Evolutionary conservation across 2,797 vertebrate species (phyloP).

Genomic region (Craterocephalus amniculus): DNA sequence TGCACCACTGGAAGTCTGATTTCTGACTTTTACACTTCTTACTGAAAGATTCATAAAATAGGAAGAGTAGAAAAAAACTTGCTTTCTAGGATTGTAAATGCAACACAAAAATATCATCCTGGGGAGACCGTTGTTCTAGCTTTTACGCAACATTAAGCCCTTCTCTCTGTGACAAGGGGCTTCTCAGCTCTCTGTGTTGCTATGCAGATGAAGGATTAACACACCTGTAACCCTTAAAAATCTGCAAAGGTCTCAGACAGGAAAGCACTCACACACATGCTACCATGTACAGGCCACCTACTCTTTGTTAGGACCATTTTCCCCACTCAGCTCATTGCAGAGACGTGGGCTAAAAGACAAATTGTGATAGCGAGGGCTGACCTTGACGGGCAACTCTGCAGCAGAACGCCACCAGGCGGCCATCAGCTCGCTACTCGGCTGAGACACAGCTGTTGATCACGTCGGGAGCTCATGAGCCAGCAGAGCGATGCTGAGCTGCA

Average conservation of each 20-base stretch:
- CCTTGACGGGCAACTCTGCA: constrained; percentile 37
- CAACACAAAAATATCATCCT: background rate
- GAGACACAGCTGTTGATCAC: constrained; percentile 56
- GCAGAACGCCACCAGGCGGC: constrained; percentile 30
- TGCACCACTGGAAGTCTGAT: background rate
- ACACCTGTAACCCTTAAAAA: background rate
- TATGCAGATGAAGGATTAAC: background rate
- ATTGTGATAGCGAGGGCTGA: constrained; percentile 22
- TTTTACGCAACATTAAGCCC: background rate
- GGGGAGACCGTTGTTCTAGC: background rate
- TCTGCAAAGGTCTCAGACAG: constrained; percentile 2
- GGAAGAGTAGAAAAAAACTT: background rate
- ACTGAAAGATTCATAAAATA: constrained; percentile 1
- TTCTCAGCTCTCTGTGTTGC: background rate
- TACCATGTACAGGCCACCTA: constrained; percentile 15
- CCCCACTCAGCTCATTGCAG: constrained; percentile 17
- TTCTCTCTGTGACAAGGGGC: background rate
- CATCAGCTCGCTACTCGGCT: constrained; percentile 43
- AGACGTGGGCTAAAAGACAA: constrained; percentile 40
- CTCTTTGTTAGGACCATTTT: constrained; percentile 16
- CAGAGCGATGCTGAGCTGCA: constrained; percentile 35
- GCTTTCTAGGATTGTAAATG: background rate
- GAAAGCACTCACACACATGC: constrained; percentile 28
- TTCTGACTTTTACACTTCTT: background rate
- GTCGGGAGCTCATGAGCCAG: constrained; percentile 51